These are phyloP conservation scores for Stomatorhinus ivindoensis DNA, from an alignment of 2,113 vertebrate species.

Conservation along the genomic window DNA sequence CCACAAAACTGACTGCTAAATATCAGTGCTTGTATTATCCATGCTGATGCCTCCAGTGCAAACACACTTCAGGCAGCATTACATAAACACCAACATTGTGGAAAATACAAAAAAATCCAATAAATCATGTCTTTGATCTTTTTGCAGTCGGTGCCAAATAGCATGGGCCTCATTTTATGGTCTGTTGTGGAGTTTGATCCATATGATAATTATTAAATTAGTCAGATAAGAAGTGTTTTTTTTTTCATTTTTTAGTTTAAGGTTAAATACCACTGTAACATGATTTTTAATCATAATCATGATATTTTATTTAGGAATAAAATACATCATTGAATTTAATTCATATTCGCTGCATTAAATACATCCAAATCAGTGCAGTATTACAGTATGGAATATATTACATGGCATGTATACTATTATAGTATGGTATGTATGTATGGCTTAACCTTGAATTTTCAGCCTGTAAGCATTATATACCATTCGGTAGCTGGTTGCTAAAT, in stretches of 20 bases:
- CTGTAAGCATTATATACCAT: not conserved
- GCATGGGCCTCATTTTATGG: slow-evolving; percentile 55
- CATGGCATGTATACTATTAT: not conserved
- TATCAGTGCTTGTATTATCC: not conserved
- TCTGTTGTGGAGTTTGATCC: slow-evolving; percentile 50
- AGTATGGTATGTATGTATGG: not conserved
- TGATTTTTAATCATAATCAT: too few relatives aligned
- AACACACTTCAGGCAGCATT: not conserved
- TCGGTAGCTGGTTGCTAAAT: not conserved
- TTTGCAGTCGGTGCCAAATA: slow-evolving; percentile 59
- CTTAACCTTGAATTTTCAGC: not conserved
- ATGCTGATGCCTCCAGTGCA: not conserved
- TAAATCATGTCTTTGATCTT: slow-evolving; percentile 64
- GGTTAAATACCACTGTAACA: slow-evolving; percentile 5
- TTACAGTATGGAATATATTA: not conserved
- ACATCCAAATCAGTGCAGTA: not conserved
- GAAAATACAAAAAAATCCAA: slow-evolving; percentile 30
- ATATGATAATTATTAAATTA: slow-evolving; percentile 61
- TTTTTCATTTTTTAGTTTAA: not conserved
- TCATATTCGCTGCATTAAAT: not conserved
- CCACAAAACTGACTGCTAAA: not conserved
- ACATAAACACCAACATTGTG: slow-evolving; percentile 22
- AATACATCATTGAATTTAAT: not conserved
- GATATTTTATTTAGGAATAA: not conserved
- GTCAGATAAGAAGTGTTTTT: slow-evolving; percentile 32